These are phyloP conservation scores for Tenthredo notha DNA, from an alignment of 2,888 invertebrate genomes.

Conservation along the genomic window DNA sequence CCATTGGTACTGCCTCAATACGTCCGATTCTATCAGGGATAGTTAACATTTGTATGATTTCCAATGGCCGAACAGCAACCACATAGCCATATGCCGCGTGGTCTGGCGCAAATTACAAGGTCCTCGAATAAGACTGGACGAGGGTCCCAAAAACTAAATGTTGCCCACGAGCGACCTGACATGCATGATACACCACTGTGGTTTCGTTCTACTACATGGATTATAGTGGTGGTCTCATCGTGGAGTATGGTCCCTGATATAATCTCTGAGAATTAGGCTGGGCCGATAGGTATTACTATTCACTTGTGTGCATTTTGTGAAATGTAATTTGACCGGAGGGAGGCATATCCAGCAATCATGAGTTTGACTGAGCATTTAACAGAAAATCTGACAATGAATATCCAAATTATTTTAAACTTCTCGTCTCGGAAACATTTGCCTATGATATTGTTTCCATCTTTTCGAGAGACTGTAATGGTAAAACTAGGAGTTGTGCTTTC, in stretches of 20 bases:
- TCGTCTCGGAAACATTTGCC: not conserved
- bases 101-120: not conserved
- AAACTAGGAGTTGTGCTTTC: not conserved
- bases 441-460: not conserved
- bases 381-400: constrained; percentile 18
- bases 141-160: not conserved
- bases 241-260: not conserved
- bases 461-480: not conserved
- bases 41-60: not conserved
- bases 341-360: not conserved
- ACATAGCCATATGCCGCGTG: not conserved
- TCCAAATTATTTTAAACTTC: not conserved
- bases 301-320: not conserved
- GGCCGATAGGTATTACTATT: not conserved
- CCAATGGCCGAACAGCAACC: not conserved
- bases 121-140: not conserved
- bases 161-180: not conserved
- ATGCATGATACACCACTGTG: not conserved
- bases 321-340: not conserved
- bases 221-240: not conserved
- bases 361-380: not conserved
- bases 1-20: not conserved
- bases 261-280: not conserved
- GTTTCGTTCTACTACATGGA: not conserved
- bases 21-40: not conserved